These are phyloP conservation scores for Ichneumoninae sp. DNA, from an alignment of 2,888 invertebrate species.

Conservation along the genomic window DNA sequence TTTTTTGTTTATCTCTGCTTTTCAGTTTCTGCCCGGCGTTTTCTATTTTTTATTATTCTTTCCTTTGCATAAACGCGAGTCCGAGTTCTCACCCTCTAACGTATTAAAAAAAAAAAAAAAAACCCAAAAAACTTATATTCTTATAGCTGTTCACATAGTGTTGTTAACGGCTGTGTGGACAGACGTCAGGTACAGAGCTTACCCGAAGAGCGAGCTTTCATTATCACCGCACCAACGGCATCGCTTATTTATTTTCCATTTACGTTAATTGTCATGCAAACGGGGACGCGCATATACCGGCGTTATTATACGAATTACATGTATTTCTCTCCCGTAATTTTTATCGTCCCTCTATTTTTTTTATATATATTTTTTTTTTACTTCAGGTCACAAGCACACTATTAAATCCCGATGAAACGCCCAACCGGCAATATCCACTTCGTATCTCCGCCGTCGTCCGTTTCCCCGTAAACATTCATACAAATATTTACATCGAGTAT, in stretches of 20 bases:
- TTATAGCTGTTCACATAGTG: conserved; percentile 32
- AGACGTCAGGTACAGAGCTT: conserved; percentile 82
- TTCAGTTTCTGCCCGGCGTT: conserved; percentile 39
- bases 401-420: conserved; percentile 27
- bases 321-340: conserved; percentile 16
- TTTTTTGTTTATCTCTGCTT: conserved; percentile 31
- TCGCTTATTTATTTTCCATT: conserved; percentile 83
- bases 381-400: conserved; percentile 1
- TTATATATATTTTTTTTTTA: background rate
- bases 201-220: conserved; percentile 79
- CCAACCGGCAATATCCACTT: conserved; percentile 39
- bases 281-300: conserved; percentile 25
- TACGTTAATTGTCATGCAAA: conserved; percentile 53
- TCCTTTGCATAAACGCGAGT: conserved; percentile 33
- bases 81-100: conserved; percentile 18
- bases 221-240: conserved; percentile 80
- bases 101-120: conserved; percentile 5
- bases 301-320: conserved; percentile 41
- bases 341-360: conserved; percentile 2
- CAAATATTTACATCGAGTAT: conserved; percentile 53
- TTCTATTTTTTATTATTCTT: conserved; percentile 45
- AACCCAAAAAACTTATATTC: conserved; percentile 19
- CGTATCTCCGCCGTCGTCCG: conserved; percentile 61
- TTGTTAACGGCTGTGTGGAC: conserved; percentile 44
- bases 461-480: conserved; percentile 52